Conservation (phyloP, 2,888 invertebrate genomes). For the Lacanobia wlatinum region DNA sequence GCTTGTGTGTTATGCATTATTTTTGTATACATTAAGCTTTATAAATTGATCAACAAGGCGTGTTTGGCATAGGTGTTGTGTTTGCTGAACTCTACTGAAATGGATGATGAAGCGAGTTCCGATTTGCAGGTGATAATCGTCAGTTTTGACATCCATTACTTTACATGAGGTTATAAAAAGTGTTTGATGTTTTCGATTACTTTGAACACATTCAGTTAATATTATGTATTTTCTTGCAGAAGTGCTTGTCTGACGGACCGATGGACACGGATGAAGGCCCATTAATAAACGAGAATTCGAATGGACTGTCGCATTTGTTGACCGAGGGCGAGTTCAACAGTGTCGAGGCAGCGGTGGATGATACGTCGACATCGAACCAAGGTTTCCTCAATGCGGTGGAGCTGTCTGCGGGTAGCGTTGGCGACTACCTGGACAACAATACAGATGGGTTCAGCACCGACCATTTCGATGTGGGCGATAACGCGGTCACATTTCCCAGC, state of each 20-base stretch:
- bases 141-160: conserved; percentile 15
- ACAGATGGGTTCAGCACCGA: conserved; percentile 81
- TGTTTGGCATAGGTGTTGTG: conserved; percentile 17
- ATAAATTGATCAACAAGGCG: conserved; percentile 9
- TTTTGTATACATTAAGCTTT: conserved; percentile 9
- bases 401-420: conserved; percentile 86
- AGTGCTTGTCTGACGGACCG: conserved; percentile 82
- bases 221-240: conserved; percentile 74
- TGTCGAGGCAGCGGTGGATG: conserved; percentile 85
- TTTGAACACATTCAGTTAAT: conserved; percentile 7
- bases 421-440: conserved; percentile 86
- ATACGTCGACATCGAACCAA: conserved; percentile 87
- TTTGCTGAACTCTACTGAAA: conserved; percentile 50
- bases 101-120: conserved; percentile 83
- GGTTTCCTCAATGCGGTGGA: conserved; percentile 88
- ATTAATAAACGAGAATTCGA: conserved; percentile 87
- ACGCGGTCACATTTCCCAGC: conserved; percentile 85
- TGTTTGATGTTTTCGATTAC: conserved; percentile 23
- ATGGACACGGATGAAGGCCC: conserved; percentile 89
- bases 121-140: conserved; percentile 81
- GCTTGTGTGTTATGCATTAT: conserved; percentile 33
- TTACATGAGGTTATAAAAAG: conserved; percentile 65
- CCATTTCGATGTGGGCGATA: conserved; percentile 87
- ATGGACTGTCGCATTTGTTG: conserved; percentile 86
- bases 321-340: conserved; percentile 87